phyloP scores from a whole-genome alignment of 2,888 invertebrate genomes.

The Azorinus chamasolen region DNA sequence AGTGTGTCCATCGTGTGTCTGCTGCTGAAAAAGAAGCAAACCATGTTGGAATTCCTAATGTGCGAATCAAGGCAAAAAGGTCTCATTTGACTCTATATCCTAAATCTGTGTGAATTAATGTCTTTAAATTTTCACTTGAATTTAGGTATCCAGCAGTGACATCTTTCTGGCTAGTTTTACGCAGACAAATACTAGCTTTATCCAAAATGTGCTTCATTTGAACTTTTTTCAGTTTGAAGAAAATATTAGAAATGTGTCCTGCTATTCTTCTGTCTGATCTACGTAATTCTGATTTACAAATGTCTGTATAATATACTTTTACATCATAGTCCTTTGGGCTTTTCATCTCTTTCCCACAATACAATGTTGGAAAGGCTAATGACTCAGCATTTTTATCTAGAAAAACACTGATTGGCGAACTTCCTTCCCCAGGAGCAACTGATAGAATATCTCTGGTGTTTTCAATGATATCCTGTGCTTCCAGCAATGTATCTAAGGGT shows the following conservation, averaged over 20 bases:
- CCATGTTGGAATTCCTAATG: slow-evolving; percentile 10
- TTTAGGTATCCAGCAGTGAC: slow-evolving; percentile 26
- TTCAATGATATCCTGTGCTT: too few relatives aligned
- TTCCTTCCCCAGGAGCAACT: too few relatives aligned
- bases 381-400: slow-evolving; percentile 16
- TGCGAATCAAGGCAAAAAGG: slow-evolving; percentile 22
- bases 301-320: slow-evolving; percentile 16
- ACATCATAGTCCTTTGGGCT: too few relatives aligned
- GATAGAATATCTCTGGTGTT: too few relatives aligned
- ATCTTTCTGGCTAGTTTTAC: too few relatives aligned
- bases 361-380: slow-evolving; percentile 35
- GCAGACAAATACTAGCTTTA: too few relatives aligned
- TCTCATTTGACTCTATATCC: slow-evolving; percentile 41
- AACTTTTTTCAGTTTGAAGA: too few relatives aligned
- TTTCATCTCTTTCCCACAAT: slow-evolving; percentile 32
- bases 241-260: too few relatives aligned
- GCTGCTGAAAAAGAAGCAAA: slow-evolving; percentile 11
- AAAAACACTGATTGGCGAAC: too few relatives aligned
- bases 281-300: slow-evolving; percentile 26
- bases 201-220: too few relatives aligned
- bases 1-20: background rate
- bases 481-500: slow-evolving; percentile 33
- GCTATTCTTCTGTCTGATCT: too few relatives aligned
- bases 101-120: slow-evolving; percentile 27
- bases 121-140: slow-evolving; percentile 1